A percentile compares a stretch with the other conserved stretches of the same genome.
Evolutionary conservation across 1,140 invertebrate genomes (phyloP).

Genomic region (Phymorhynchus buccinoides): DNA sequence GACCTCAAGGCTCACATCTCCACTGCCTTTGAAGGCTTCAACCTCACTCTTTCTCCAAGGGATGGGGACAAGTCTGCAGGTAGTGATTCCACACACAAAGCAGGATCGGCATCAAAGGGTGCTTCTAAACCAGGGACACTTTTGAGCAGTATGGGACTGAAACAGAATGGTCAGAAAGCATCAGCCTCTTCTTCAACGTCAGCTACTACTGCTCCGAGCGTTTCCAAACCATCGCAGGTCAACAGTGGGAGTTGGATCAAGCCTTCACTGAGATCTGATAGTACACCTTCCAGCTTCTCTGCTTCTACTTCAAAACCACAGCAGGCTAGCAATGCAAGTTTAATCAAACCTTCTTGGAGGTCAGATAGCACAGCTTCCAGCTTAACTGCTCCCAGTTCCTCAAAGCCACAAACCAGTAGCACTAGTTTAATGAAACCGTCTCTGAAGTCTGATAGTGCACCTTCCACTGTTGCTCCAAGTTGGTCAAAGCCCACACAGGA

Average conservation of each 20-base stretch:
- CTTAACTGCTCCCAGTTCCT: no score
- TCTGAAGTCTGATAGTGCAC: no score
- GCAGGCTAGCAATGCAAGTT: no score
- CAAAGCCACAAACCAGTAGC: no score
- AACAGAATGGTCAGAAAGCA: background rate
- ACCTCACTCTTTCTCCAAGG: background rate
- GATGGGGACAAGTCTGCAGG: background rate
- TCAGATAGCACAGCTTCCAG: no score
- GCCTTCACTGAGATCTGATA: background rate
- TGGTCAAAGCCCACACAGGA: no score
- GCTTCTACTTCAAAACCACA: no score
- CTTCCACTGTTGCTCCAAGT: no score
- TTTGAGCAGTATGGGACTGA: background rate
- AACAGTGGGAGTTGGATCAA: background rate
- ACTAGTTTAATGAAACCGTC: background rate
- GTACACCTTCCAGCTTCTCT: background rate
- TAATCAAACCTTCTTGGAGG: no score
- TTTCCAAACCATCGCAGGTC: background rate
- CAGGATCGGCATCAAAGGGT: background rate
- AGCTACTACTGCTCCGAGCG: background rate
- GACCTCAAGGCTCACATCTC: slow-evolving; percentile 32
- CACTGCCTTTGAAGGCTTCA: slow-evolving; percentile 24
- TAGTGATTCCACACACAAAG: background rate
- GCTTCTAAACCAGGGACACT: background rate
- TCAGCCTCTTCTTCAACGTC: background rate